These are phyloP conservation scores for Lucilia sericata DNA, from an alignment of 1,140 invertebrate species.

Conservation along the genomic window DNA sequence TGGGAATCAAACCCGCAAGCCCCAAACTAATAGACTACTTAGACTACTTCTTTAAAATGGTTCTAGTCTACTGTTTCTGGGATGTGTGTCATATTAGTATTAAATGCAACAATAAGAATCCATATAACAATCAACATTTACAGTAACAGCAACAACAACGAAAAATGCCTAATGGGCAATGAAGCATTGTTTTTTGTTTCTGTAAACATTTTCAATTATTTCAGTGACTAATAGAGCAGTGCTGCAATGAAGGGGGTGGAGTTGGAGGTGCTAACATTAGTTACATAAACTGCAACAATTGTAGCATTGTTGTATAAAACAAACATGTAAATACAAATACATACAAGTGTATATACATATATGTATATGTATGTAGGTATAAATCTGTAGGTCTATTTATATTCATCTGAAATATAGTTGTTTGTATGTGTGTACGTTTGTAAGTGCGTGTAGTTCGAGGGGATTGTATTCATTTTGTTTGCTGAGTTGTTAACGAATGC, in stretches of 20 bases:
- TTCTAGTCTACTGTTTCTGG: not conserved
- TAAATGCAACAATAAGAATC: slow-evolving; percentile 20
- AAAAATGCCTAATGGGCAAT: slow-evolving; percentile 20
- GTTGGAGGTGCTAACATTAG: not conserved
- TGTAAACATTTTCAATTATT: slow-evolving; percentile 25
- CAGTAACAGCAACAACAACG: not conserved
- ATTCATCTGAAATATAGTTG: too few relatives aligned
- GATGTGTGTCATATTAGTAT: not conserved
- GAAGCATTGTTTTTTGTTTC: not conserved
- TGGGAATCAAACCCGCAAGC: too few relatives aligned
- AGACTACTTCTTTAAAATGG: too few relatives aligned
- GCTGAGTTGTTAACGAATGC: slow-evolving; percentile 8
- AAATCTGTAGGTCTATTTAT: not conserved
- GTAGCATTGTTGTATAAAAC: not conserved
- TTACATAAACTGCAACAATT: not conserved
- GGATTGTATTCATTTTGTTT: not conserved
- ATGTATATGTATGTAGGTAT: not conserved
- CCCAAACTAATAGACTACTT: too few relatives aligned
- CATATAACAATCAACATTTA: not conserved
- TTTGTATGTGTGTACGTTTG: too few relatives aligned
- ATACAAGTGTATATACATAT: too few relatives aligned
- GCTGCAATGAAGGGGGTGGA: not conserved
- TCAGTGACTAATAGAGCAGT: not conserved
- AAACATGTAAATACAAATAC: not conserved
- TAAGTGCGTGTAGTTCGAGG: too few relatives aligned